These are phyloP conservation scores for Podocnemis expansa DNA, from an alignment of 2,113 vertebrate genomes.

Conservation along the genomic window DNA sequence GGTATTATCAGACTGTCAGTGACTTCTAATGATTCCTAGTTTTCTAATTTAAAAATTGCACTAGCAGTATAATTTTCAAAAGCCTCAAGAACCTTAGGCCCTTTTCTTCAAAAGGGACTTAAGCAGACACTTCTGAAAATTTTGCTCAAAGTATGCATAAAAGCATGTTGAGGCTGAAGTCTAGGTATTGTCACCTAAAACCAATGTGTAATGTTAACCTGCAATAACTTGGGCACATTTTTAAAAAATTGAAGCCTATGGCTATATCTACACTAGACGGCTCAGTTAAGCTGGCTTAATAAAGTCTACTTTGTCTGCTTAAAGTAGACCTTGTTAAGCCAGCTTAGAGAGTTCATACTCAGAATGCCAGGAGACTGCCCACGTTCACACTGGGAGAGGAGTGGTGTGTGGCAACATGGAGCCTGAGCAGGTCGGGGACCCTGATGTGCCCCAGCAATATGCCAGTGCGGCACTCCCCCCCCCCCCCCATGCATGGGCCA, in stretches of 20 bases:
- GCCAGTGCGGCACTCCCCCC: too few species aligned
- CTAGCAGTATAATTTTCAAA: background rate
- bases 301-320: too few species aligned
- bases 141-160: background rate
- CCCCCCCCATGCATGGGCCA: too few species aligned
- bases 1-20: background rate
- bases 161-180: background rate
- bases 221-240: background rate
- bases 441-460: too few species aligned
- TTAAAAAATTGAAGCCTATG: background rate
- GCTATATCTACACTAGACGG: too few species aligned
- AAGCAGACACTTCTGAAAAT: background rate
- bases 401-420: too few species aligned
- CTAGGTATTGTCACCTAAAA: background rate
- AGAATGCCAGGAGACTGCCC: too few species aligned
- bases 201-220: background rate
- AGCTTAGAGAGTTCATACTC: too few species aligned
- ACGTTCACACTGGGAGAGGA: too few species aligned
- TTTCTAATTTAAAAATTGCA: background rate
- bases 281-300: too few species aligned
- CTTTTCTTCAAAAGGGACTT: background rate
- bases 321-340: too few species aligned
- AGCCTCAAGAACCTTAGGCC: background rate
- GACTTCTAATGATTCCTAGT: background rate
- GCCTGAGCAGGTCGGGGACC: too few species aligned